These are phyloP conservation scores for Acanthornis magna DNA, from an alignment of 2,797 vertebrate genomes.

Conservation along the genomic window DNA sequence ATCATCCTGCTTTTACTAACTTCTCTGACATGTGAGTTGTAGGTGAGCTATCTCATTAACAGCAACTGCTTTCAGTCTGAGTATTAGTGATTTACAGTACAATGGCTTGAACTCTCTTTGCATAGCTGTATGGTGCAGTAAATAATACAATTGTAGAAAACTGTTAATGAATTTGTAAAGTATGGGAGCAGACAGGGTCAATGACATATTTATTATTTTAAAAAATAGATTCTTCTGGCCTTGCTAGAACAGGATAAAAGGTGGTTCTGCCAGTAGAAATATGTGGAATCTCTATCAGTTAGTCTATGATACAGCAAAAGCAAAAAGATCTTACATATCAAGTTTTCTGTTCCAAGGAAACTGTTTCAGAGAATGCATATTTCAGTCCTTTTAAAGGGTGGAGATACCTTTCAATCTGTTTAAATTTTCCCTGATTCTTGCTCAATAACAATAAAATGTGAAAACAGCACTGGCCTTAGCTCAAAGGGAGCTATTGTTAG, in stretches of 20 bases:
- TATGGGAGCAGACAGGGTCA: conserved; percentile 22
- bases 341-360: not conserved
- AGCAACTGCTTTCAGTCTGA: conserved; percentile 8
- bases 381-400: not conserved
- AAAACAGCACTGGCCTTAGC: not conserved
- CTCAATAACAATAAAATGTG: not conserved
- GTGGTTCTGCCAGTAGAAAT: conserved; percentile 21
- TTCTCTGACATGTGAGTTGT: not conserved
- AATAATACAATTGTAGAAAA: conserved; percentile 41
- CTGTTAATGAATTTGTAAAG: conserved; percentile 32
- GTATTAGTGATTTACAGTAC: conserved; percentile 23
- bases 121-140: not conserved
- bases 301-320: not conserved
- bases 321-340: not conserved
- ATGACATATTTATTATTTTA: conserved; percentile 36
- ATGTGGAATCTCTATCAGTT: not conserved
- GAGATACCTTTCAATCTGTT: not conserved
- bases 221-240: conserved; percentile 42
- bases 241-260: conserved; percentile 49
- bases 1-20: not conserved
- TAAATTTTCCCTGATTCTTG: not conserved
- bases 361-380: not conserved
- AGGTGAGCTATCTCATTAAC: conserved; percentile 20
- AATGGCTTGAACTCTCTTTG: not conserved
- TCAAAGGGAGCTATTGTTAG: not conserved